These are phyloP conservation scores for Champsocephalus esox DNA, from an alignment of 2,797 vertebrate genomes.

Conservation along the genomic window DNA sequence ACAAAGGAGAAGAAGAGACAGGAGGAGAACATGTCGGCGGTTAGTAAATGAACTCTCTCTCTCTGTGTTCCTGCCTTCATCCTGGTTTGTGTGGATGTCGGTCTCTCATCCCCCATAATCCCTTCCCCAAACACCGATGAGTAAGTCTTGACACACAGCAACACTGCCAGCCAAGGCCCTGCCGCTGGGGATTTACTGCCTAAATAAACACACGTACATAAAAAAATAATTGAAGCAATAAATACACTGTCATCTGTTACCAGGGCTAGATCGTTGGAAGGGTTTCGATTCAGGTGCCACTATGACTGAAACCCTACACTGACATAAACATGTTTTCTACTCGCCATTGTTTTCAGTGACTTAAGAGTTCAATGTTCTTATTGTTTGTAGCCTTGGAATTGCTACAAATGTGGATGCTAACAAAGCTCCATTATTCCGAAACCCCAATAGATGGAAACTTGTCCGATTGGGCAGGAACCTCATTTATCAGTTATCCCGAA, in stretches of 20 bases:
- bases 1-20: slow-evolving; percentile 57
- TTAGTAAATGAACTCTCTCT: slow-evolving; percentile 57
- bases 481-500: no score
- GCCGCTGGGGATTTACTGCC: slow-evolving; percentile 73
- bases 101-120: slow-evolving; percentile 79
- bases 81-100: slow-evolving; percentile 66
- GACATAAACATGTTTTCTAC: background rate
- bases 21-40: slow-evolving; percentile 50
- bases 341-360: background rate
- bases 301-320: background rate
- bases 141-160: slow-evolving; percentile 78
- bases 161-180: slow-evolving; percentile 57
- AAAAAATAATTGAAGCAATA: slow-evolving; percentile 66
- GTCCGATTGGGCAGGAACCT: no score
- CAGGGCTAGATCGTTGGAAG: slow-evolving; percentile 2
- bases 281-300: slow-evolving; percentile 7
- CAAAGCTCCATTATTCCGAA: background rate
- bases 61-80: slow-evolving; percentile 58
- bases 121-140: slow-evolving; percentile 80
- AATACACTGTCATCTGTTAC: slow-evolving; percentile 54
- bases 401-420: background rate
- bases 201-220: slow-evolving; percentile 69
- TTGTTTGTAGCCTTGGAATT: background rate
- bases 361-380: background rate
- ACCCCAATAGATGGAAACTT: no score